Evolutionary conservation across 1,140 invertebrate species (phyloP), one percentile per base, ranked within the genome.

Genomic region (Galendromus occidentalis): DNA sequence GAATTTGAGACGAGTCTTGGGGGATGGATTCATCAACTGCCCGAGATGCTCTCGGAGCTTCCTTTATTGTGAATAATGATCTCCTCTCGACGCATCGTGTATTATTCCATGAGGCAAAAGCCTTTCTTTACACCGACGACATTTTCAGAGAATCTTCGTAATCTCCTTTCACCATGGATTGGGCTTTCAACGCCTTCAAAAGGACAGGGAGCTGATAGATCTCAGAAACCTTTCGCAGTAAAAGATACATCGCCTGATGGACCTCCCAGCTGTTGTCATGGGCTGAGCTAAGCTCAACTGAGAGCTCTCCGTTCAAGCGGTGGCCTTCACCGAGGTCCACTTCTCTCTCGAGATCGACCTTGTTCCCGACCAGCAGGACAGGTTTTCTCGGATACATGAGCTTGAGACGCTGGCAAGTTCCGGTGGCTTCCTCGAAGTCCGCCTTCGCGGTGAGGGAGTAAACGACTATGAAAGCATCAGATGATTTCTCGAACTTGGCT

Each of bases 401-500:
- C 25, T 22, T 25, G 20, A 59, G 51, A 14, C 9, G 25, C 17
- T 59, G 14, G 25, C 51, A 59, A 2, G 25, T 25, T 59, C 5
- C 25, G 9, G 22, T 25, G 25, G 51, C 51, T 59, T 59, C 51
- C 9, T 59, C 51, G 51, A 59, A 59, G 9, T 59, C 51, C 25
- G 12, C 14, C 25, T 22, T 25, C 2, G 22, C 14, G 2, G 51
- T 33, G 1, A 59, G 6, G 1, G 51, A 59, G 33, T 59, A 59
- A 14, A 59, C 51, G 12, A 59, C 51, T 59, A 59, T 59, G 33
- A 59, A 59, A 4, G 51, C 51, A 33, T 59, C 51, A 22, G 51
- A 59, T 17, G 25, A 59, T 29, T 33, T 25, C 22, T 59, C 51
- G 33, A 59, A 59, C 25, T 59, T 18, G 25, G 9, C 14, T 33